Evolutionary conservation across 2,797 vertebrate genomes (phyloP).

Genomic region (Selene dorsalis): DNA sequence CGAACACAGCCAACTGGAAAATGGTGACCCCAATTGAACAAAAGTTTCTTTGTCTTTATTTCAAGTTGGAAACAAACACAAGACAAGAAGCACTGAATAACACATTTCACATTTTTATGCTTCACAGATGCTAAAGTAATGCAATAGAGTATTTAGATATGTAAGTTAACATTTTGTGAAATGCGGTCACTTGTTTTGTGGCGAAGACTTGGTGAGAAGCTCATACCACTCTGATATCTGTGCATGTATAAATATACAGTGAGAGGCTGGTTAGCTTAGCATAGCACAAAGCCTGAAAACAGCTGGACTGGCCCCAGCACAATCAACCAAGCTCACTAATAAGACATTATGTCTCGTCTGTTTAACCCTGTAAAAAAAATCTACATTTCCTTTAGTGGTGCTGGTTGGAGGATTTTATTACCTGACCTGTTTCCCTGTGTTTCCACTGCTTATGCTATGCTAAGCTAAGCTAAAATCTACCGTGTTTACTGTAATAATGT

Average conservation of each 20-base stretch:
- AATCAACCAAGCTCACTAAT: background rate
- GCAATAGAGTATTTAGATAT: background rate
- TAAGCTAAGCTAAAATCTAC: constrained; percentile 2
- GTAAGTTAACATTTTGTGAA: background rate
- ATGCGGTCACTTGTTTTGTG: background rate
- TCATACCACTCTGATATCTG: background rate
- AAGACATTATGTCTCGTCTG: background rate
- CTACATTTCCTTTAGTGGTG: no score
- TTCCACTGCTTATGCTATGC: background rate
- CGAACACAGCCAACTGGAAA: constrained; percentile 34
- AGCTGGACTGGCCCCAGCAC: background rate
- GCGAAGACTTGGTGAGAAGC: background rate
- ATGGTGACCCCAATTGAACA: constrained; percentile 36
- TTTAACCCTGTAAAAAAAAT: background rate
- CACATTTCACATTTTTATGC: constrained; percentile 5
- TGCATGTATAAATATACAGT: background rate
- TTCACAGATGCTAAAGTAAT: no score
- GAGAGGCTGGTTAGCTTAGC: background rate
- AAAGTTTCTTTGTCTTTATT: constrained; percentile 30
- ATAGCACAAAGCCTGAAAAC: background rate
- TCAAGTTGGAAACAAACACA: constrained; percentile 7
- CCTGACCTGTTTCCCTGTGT: no score
- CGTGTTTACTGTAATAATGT: background rate
- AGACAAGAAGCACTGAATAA: constrained; percentile 1
- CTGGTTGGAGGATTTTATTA: no score